Evolutionary conservation across 2,113 vertebrate genomes (phyloP), one percentile per base, ranked within the genome.

Genomic region (Oncorhynchus clarkii): DNA sequence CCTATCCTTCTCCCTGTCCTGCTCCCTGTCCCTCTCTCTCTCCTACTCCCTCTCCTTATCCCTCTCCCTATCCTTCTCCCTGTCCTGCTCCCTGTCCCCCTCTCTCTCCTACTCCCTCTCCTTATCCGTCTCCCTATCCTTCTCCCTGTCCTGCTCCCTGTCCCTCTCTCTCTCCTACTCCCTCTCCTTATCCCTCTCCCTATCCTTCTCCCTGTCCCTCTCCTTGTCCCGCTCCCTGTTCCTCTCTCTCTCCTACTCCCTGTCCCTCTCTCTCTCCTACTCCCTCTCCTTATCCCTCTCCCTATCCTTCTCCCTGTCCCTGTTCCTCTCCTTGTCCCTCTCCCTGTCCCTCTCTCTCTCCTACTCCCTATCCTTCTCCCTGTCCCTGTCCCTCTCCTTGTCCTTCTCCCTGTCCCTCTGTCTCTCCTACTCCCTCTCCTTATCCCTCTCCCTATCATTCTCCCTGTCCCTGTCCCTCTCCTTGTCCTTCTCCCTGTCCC

Each of bases 1-100:
- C 0, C 3, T 29, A 0, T 29, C 29, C 29, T 3, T 3, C 0
- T 0, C 29, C 29, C 29, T 18, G 1, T 29, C 29, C 29, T 3
- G 0, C 0, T 0, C 29, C 29, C 29, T 18, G 1, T 34, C 34
- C 6, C 31, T 34, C 54, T 6, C 49, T n/a, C 31, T 59, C 8
- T 49, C 4, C 16, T 3, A 1, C n/a, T 51, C 18, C 54, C 20
- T 54, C 1, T 54, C 39, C 24, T 24, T 24, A 1, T 24, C 24
- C 24, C 24, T 24, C 2, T 27, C 27, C 27, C 27, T 27, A 2
- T 27, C 27, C 27, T 2, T 27, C 27, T 27, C 2, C 27, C 27
- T 27, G 27, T 27, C 27, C 2, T 2, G 2, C 27, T 2, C 27
- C 2, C 27, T 27, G 2, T 27, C 27, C 27, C 27, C 0, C 27